Base-by-base conservation (phyloP, 2,888 invertebrate species). In the Leptinotarsa haldemani region DNA sequence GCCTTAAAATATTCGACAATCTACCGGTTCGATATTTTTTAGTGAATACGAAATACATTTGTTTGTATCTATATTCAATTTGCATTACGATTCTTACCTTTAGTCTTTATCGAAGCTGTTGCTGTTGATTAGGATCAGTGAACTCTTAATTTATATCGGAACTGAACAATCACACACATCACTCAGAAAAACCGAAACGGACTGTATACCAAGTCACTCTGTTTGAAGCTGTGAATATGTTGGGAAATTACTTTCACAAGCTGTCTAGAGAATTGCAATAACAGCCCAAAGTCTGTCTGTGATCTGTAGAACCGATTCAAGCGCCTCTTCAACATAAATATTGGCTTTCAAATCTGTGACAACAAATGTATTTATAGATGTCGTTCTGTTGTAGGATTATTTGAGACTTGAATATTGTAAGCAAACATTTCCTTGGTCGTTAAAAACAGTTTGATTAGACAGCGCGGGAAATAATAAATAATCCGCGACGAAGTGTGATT, bases 281-380 rank as follows among this genome's bases (percentile, higher is more conserved):
- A 53, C 40, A 40, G 15, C 53, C 9, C 40, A 53, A 53, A 30
- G 40, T 61, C 61, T 30, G n/a, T 30, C 61, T 61, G 30, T 16
- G 61, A 61, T 25, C 61, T 30, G 16, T 61, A 30, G 61, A n/a
- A 61, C 61, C n/a, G 61, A 61, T 30, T 40, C 25, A 53, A 22
- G 47, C 65, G 64, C 50, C 64, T 52, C 46, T 65, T 65, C 65
- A 71, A 65, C 47, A 70, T 63, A 64, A 70, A 71, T 71, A 65
- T 79, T 80, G 79, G 76, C 81, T 78, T 72, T 80, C 74, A 77
- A 78, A 83, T 82, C 80, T 83, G 80, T 82, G 82, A 80, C 83
- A 79, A 78, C 80, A 76, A 79, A 78, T 76, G 79, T 83, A 82
- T 82, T 81, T 80, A 79, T 80, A 80, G 80, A 82, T 79, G 80